Evolutionary conservation across 2,888 invertebrate species (phyloP).

Genomic region (Lamproptera curius): DNA sequence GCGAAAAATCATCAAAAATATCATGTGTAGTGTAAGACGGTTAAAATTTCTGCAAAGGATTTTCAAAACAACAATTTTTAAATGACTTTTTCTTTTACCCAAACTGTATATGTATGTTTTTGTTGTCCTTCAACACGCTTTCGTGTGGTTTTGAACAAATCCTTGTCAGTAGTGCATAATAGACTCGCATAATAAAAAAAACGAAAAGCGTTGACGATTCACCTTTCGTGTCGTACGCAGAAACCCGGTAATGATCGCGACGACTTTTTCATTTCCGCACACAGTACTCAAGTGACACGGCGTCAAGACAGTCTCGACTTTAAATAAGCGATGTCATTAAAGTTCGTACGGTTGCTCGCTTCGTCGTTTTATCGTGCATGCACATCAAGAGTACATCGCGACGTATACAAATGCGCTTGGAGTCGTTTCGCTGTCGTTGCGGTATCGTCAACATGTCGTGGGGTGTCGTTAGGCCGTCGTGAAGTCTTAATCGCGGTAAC

Average conservation of each 20-base stretch:
- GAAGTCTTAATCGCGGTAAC: conserved; percentile 12
- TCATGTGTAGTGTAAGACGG: too few relatives aligned
- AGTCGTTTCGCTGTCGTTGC: conserved; percentile 8
- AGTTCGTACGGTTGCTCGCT: conserved; percentile 2
- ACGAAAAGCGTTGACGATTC: neutral
- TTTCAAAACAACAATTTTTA: too few relatives aligned
- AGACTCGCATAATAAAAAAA: too few relatives aligned
- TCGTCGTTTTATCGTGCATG: conserved; percentile 6
- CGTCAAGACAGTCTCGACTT: conserved; percentile 2
- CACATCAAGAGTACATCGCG: conserved; percentile 1
- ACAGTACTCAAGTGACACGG: neutral
- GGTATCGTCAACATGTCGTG: neutral
- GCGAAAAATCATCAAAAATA: too few relatives aligned
- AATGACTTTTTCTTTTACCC: too few relatives aligned
- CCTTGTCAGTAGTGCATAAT: too few relatives aligned
- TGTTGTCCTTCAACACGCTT: too few relatives aligned
- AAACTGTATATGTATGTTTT: too few relatives aligned
- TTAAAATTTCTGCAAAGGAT: too few relatives aligned
- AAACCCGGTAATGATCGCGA: neutral
- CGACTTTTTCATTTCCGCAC: neutral
- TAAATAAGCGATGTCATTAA: conserved; percentile 15
- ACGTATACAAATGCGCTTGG: neutral
- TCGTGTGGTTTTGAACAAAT: too few relatives aligned
- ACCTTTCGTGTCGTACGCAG: neutral
- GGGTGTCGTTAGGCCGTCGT: conserved; percentile 1